Percentiles rank a stretch among this genome's conserved stretches.
Conservation (phyloP, 2,888 invertebrate species). For the Eupithecia subfuscata region DNA sequence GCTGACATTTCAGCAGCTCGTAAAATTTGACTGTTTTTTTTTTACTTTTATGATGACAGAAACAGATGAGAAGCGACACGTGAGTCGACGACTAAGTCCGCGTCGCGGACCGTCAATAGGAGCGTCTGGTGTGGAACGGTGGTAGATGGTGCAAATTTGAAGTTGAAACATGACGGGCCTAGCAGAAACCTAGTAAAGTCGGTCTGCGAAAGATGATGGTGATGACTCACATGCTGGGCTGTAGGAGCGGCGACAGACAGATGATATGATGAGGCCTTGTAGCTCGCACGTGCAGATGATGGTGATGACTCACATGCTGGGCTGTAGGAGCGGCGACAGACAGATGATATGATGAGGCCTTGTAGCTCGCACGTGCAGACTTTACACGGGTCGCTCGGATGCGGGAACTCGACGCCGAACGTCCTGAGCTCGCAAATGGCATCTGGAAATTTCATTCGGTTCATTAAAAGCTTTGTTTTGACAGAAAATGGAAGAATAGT, state of each 20-base stretch:
- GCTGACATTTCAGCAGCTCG: slow-evolving; percentile 49
- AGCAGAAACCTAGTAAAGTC: no score
- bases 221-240: slow-evolving; percentile 50
- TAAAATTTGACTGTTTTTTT: slow-evolving; percentile 41
- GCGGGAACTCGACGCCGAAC: slow-evolving; percentile 49
- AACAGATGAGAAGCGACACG: no score
- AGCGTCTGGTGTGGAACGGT: background rate
- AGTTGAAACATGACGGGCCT: no score
- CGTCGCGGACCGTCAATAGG: no score
- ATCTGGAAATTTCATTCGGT: slow-evolving; percentile 22
- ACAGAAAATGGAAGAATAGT: background rate
- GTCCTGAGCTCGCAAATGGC: slow-evolving; percentile 41
- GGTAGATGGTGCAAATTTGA: background rate
- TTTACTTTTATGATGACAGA: slow-evolving; percentile 24
- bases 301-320: slow-evolving; percentile 51
- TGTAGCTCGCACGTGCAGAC: slow-evolving; percentile 53
- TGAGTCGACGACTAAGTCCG: no score
- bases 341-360: slow-evolving; percentile 43
- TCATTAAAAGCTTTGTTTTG: background rate
- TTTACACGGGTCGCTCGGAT: slow-evolving; percentile 45
- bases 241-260: slow-evolving; percentile 49
- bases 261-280: slow-evolving; percentile 45
- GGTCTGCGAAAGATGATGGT: slow-evolving; percentile 10
- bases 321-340: slow-evolving; percentile 49
- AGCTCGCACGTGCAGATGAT: slow-evolving; percentile 48